Evolutionary conservation across 2,888 invertebrate genomes (phyloP).

Genomic region (Acanthoscelides obtectus): DNA sequence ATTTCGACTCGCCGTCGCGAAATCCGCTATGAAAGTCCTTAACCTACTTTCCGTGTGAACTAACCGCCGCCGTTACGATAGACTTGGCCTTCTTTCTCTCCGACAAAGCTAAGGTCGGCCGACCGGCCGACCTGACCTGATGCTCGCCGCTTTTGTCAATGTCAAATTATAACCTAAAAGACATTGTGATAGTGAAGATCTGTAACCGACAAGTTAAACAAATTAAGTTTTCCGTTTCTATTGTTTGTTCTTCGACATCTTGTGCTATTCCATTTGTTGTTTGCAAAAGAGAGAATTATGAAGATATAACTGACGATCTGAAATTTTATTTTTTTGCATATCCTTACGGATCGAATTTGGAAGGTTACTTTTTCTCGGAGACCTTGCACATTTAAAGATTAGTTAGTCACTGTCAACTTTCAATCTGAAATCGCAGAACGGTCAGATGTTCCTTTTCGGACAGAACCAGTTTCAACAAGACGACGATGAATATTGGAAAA

Average conservation of each 20-base stretch:
- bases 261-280: too few species aligned
- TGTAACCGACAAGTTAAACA: too few species aligned
- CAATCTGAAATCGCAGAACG: background rate
- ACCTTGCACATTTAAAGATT: background rate
- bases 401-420: background rate
- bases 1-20: background rate
- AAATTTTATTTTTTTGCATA: background rate
- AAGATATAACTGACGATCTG: too few species aligned
- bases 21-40: constrained; percentile 44
- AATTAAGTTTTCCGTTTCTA: too few species aligned
- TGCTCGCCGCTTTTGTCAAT: background rate
- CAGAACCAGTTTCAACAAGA: too few species aligned
- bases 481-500: too few species aligned
- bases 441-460: too few species aligned
- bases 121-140: background rate
- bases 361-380: background rate
- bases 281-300: too few species aligned
- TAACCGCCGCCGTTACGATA: constrained; percentile 41
- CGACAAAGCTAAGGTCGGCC: background rate
- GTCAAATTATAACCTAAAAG: background rate
- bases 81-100: constrained; percentile 44
- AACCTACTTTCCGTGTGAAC: constrained; percentile 47
- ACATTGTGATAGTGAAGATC: too few species aligned
- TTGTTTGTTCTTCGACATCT: too few species aligned
- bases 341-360: background rate